Percentiles rank a stretch among this genome's conserved stretches.
phyloP scores from a whole-genome alignment of 2,797 vertebrate genomes.

The Pseudochaenichthys georgianus region DNA sequence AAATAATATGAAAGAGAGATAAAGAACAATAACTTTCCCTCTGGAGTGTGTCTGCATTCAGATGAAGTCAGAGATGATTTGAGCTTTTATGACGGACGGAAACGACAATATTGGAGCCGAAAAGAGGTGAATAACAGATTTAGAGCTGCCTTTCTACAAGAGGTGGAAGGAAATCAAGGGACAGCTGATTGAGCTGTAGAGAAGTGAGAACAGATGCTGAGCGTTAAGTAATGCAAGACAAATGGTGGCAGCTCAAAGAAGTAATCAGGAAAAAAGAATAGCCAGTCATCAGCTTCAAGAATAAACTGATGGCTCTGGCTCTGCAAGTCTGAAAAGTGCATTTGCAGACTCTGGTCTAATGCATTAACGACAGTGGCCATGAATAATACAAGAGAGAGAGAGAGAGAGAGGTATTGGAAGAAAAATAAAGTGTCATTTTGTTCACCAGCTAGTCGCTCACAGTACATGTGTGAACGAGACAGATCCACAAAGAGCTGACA shows the following conservation, averaged over 20 bases:
- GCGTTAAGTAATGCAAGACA: constrained; percentile 23
- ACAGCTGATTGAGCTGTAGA: constrained; percentile 19
- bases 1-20: not conserved
- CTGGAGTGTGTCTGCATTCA: not conserved
- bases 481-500: not conserved
- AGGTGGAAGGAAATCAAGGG: constrained; percentile 51
- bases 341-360: constrained; percentile 10
- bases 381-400: not conserved
- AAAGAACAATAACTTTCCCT: not conserved
- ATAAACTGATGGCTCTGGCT: constrained; percentile 9
- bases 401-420: not conserved
- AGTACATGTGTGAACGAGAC: not conserved
- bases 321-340: not conserved
- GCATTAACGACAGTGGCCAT: not conserved
- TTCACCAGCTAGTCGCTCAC: not conserved
- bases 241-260: constrained; percentile 15
- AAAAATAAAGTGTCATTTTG: not conserved
- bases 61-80: not conserved
- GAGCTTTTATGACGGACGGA: constrained; percentile 14
- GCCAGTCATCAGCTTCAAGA: constrained; percentile 21
- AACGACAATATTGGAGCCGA: constrained; percentile 21
- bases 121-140: constrained; percentile 42
- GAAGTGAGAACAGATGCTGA: constrained; percentile 14
- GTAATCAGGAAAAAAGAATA: constrained; percentile 19
- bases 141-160: constrained; percentile 34